phyloP scores from a whole-genome alignment of 37 sponge, comb jelly and placozoan species.

The Petrosia ficiformis region DNA sequence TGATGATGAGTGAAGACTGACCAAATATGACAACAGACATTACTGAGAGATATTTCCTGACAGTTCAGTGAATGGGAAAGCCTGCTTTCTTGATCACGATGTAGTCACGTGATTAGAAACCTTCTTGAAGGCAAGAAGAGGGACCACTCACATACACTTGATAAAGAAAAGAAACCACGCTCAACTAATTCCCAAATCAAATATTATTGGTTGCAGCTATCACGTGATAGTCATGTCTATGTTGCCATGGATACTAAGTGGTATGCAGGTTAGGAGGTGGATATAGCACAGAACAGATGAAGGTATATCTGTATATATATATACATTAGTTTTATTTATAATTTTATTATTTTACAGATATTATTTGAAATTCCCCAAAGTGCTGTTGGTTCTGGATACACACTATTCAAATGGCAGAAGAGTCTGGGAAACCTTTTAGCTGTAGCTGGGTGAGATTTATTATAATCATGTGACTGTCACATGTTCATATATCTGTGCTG shows the following conservation, averaged over 20 bases:
- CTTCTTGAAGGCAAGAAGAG: not conserved
- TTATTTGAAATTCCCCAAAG: slow-evolving; percentile 44
- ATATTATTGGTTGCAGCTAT: too few species aligned
- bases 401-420: slow-evolving; percentile 70
- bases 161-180: too few species aligned
- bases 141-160: too few species aligned
- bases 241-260: not conserved
- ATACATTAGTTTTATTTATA: too few species aligned
- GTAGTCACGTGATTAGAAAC: not conserved
- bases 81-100: too few species aligned
- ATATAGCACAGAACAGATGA: too few species aligned
- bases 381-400: slow-evolving; percentile 39
- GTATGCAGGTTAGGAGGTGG: not conserved
- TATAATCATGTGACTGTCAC: not conserved
- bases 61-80: too few species aligned
- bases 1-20: too few species aligned
- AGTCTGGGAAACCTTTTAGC: slow-evolving; percentile 64
- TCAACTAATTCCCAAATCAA: not conserved
- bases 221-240: not conserved
- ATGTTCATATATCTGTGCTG: not conserved
- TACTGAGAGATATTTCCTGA: too few species aligned
- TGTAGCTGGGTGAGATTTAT: slow-evolving; percentile 48
- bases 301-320: too few species aligned
- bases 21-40: too few species aligned
- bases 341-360: too few species aligned